These are phyloP conservation scores for Megalopta genalis DNA, from an alignment of 1,140 invertebrate species.

Conservation along the genomic window DNA sequence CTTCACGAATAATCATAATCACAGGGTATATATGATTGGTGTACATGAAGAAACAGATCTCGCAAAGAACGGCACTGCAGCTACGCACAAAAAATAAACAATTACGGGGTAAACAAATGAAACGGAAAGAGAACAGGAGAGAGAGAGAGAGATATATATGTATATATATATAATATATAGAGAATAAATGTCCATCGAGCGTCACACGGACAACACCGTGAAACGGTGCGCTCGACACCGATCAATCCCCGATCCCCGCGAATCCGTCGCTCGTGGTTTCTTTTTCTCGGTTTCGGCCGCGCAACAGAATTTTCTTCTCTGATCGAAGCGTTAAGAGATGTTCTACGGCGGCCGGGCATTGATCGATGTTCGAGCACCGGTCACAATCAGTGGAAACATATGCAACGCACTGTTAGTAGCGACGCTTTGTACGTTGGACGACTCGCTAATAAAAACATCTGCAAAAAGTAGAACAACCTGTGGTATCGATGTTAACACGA, in stretches of 20 bases:
- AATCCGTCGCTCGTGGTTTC: background rate
- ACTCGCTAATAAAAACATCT: conserved; percentile 33
- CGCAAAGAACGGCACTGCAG: conserved; percentile 55
- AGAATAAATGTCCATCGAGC: conserved; percentile 38
- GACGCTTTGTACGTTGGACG: conserved; percentile 41
- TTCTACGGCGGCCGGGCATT: background rate
- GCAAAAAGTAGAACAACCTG: conserved; percentile 37
- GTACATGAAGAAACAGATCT: conserved; percentile 49
- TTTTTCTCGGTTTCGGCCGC: background rate
- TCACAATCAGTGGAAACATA: conserved; percentile 17
- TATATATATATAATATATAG: background rate
- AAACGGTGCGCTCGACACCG: background rate
- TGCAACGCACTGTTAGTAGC: conserved; percentile 32
- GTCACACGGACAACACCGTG: conserved; percentile 40
- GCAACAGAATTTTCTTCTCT: too few species aligned
- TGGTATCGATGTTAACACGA: conserved; percentile 37
- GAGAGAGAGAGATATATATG: too few species aligned
- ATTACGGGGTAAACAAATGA: background rate
- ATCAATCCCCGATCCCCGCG: background rate
- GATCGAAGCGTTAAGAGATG: background rate
- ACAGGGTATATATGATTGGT: background rate
- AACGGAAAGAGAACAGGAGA: background rate
- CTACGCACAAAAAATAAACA: conserved; percentile 41
- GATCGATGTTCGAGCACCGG: conserved; percentile 3
- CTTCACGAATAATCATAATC: conserved; percentile 26